Evolutionary conservation across 2,113 vertebrate genomes (phyloP).

Genomic region (Eurystomus gularis): DNA sequence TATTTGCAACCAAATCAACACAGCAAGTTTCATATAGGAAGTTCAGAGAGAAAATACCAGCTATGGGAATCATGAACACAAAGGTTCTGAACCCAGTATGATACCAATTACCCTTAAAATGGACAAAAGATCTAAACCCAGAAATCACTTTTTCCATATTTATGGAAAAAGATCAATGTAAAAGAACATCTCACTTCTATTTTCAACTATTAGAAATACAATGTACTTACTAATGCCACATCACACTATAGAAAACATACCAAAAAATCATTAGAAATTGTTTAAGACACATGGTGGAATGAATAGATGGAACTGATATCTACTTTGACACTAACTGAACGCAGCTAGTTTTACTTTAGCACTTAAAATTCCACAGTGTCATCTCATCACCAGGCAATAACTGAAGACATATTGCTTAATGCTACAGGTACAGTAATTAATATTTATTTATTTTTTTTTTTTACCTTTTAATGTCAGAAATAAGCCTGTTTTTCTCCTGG

Average conservation of each 20-base stretch:
- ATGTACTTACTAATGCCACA: background rate
- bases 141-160: background rate
- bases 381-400: background rate
- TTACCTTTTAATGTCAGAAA: conserved; percentile 83
- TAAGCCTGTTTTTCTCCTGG: conserved; percentile 86
- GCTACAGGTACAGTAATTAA: background rate
- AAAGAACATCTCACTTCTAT: background rate
- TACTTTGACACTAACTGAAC: background rate
- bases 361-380: background rate
- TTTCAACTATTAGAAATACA: background rate
- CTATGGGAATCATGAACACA: background rate
- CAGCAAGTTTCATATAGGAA: background rate
- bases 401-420: background rate
- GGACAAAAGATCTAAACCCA: background rate
- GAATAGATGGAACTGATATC: background rate
- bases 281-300: background rate
- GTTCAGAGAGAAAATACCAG: background rate
- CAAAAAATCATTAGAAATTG: background rate
- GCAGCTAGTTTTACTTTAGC: background rate
- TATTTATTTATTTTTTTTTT: background rate
- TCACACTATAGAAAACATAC: background rate
- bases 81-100: background rate
- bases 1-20: background rate
- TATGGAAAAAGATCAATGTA: background rate
- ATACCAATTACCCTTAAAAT: background rate